phyloP scores from a whole-genome alignment of 2,888 invertebrate genomes.

The Rotaria magnacalcarata region DNA sequence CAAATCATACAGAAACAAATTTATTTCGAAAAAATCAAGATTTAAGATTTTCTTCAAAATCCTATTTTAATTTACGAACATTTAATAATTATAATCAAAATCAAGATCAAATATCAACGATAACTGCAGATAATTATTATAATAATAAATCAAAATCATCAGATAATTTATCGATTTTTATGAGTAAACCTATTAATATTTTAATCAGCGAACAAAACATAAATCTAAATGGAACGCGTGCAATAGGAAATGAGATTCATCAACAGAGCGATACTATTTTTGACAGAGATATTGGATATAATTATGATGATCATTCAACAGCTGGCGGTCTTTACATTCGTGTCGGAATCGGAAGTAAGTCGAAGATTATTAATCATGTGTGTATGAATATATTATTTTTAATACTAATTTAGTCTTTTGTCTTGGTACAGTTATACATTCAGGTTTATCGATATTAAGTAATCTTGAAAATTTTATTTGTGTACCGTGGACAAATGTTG shows the following conservation, averaged over 20 bases:
- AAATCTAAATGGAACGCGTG: not conserved
- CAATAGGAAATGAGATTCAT: not conserved
- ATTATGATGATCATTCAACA: constrained; percentile 34
- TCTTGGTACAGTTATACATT: constrained; percentile 11
- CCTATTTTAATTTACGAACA: not conserved
- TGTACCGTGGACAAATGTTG: not conserved
- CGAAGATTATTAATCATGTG: not conserved
- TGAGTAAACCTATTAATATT: not conserved
- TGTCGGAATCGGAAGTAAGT: constrained; percentile 13
- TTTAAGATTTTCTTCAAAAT: not conserved
- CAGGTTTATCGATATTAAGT: constrained; percentile 17
- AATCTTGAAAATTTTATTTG: not conserved
- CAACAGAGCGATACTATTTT: constrained; percentile 5
- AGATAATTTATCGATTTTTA: not conserved
- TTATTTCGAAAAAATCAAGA: not conserved
- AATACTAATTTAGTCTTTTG: not conserved
- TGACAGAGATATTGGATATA: not conserved
- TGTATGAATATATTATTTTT: not conserved
- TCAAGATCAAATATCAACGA: not conserved
- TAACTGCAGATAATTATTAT: not conserved
- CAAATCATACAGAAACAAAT: not conserved
- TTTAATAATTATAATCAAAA: not conserved
- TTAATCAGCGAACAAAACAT: not conserved
- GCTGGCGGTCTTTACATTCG: constrained; percentile 32
- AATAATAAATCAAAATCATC: not conserved